Conservation (phyloP, 2,113 vertebrate genomes). For the Cavia porcellus region DNA sequence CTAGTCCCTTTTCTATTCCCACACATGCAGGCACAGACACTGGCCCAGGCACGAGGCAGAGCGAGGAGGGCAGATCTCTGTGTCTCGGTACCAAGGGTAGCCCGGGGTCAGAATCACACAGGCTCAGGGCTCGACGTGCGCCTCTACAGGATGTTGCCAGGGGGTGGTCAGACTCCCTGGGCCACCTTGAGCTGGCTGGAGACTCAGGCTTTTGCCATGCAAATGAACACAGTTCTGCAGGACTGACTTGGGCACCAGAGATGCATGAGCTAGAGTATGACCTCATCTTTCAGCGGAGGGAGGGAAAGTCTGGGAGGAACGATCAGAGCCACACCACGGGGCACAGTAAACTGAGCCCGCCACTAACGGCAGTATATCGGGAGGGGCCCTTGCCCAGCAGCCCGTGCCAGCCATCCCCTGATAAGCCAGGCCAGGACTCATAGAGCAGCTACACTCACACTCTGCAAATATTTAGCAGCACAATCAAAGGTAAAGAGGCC, state of each 20-base stretch:
- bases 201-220: neutral
- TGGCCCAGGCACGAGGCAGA: neutral
- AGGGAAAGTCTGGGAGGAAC: neutral
- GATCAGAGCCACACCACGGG: neutral
- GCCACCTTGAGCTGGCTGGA: neutral
- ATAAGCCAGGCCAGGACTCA: neutral
- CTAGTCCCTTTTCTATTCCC: neutral
- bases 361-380: neutral
- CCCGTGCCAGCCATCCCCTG: accelerated
- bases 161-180: neutral
- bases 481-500: neutral
- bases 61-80: neutral
- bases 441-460: neutral
- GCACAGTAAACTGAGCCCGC: neutral
- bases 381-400: neutral
- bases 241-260: neutral
- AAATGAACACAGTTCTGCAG: neutral
- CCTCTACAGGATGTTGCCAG: neutral
- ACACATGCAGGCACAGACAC: neutral
- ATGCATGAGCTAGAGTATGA: neutral
- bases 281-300: neutral
- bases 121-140: neutral
- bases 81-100: neutral
- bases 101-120: neutral
- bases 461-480: neutral